Base-by-base conservation (phyloP, 2,888 invertebrate genomes). In the Acleris cristana region DNA sequence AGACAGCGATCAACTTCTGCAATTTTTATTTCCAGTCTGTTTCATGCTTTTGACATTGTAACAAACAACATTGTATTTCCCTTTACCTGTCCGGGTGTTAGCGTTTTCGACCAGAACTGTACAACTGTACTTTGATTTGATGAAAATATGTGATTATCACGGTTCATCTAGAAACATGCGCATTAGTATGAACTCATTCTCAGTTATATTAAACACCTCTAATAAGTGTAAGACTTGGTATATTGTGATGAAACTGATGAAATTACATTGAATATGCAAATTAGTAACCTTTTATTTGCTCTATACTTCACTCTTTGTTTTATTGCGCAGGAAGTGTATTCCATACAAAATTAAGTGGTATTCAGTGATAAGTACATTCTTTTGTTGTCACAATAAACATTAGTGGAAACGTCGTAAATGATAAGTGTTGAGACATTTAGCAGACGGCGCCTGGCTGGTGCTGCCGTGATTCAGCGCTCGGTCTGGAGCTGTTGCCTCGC, bases 401-500 rank as follows among this genome's bases (percentile, higher is more conserved):
- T 72, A 72, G 74, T 77, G 71, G 73, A 79, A 80, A 79, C 74
- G 81, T 80, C 79, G 82, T 87, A 85, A 87, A 88, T 86, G 81
- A 81, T 80, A 80, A 79, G 76, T 81, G 82, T 85, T 87, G 90
- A 92, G 91, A 91, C 91, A 83, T 91, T 92, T 92, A 92, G 92
- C 92, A 92, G 92, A 92, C 92, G 92, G 92, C 91, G 92, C 92
- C 90, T 90, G 81, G 56, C 52, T 19, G 49, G 16, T 49, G 49
- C 45, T 34, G 54, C 48, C 48, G 59, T 73, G 73, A 73, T 60
- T 73, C 81, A 79, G 86, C 89, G 89, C 86, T 90, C 89, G 90
- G 89, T 88, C 88, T 90, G 88, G 88, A 86, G 80, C 80, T 84
- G 88, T 89, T 88, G 90, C 89, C 89, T 89, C 89, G 90, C 89